Evolutionary conservation across 2,797 vertebrate genomes (phyloP), one percentile per base, ranked within the genome.

Genomic region (Anableps anableps): DNA sequence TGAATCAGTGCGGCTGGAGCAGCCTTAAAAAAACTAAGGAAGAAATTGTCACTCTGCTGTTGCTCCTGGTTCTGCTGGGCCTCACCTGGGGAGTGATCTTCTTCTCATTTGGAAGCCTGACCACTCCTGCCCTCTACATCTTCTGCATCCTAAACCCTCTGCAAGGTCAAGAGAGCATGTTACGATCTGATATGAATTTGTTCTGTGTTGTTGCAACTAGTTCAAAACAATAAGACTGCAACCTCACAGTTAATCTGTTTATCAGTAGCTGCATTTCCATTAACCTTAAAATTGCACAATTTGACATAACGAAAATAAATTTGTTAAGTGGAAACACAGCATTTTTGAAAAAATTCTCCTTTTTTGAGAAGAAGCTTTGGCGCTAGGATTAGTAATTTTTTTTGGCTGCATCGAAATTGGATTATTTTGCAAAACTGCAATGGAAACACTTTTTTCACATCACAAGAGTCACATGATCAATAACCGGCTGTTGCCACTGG

Each of bases 81-180:
- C 85, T 94, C 60, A 91, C 91, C 83, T 97, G 96, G 96, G 84
- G 88, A 2, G 48, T 94, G 72, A 81, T 88, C n/a, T 96, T 97
- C 93, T 88, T 96, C 81, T 94, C 93, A 16, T 96, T 95, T 0
- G 79, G 90, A 0, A 0, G 62, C 75, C 83, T 0, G 2, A 29
- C 53, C 53, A 58, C 88, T 17, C 55, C 82, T 1, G 93, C 94
- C 62, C 83, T 95, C 78, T 96, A 96, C 78, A 64, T 94, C 74
- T 97, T 96, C 91, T 94, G 93, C 76, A 88, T 95, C 86, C 87
- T 96, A 60, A 97, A 96, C 85, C 89, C 95, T 0, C 64, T 97
- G 38, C 96, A 96, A 71, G 95, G 96, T 97, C 5, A 1, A 23
- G 53, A 0, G 53, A 43, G 1, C 8, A 48, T 45, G 0, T 8